Base-by-base conservation (phyloP, 2,797 vertebrate species). In the Catamblyrhynchus diadema region DNA sequence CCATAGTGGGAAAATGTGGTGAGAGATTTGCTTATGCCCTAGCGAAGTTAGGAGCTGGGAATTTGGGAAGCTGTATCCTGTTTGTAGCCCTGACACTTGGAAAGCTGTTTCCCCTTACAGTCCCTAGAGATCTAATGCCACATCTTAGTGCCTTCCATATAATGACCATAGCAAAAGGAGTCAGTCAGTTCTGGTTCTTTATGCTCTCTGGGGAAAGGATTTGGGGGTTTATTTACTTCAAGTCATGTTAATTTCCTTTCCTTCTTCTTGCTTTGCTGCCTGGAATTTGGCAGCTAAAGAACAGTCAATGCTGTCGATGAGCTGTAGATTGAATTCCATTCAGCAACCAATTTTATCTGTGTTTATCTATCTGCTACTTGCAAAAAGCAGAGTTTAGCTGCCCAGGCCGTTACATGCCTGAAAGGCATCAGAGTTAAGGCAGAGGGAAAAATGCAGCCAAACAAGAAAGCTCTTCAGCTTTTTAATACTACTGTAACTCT, bases 371-470 rank as follows among this genome's bases (percentile, higher is more conserved):
- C 48, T 79, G 59, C 80, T 88, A 54, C 74, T 94, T 83, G 92
- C 77, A 93, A 78, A 90, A 93, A 78, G 44, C 70, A 70, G 67
- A 88, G n/a, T 81, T 87, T 86, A 64, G 88, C 96, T 96, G 81
- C 79, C 96, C 92, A 89, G 95, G 94, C 88, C 6, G 8, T 94
- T 96, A 93, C 86, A 94, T 96, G 96, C 95, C 96, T 95, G 83
- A 96, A 93, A 97, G 93, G 90, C 91, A 94, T 86, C 60, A 25
- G 64, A 94, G 62, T 83, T 91, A 93, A 96, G 89, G 72, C 70
- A 79, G 72, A 45, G 32, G 74, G 74, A 94, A 97, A 95, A 97
- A 97, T 96, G 96, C 81, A 94, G 96, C 92, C 88, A 75, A 95
- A 92, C 95, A 87, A 96, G 96, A 97, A 96, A 94, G 53, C 62